Evolutionary conservation across 2,797 vertebrate species (phyloP), one percentile per base, ranked within the genome.

Genomic region (Otus scops): DNA sequence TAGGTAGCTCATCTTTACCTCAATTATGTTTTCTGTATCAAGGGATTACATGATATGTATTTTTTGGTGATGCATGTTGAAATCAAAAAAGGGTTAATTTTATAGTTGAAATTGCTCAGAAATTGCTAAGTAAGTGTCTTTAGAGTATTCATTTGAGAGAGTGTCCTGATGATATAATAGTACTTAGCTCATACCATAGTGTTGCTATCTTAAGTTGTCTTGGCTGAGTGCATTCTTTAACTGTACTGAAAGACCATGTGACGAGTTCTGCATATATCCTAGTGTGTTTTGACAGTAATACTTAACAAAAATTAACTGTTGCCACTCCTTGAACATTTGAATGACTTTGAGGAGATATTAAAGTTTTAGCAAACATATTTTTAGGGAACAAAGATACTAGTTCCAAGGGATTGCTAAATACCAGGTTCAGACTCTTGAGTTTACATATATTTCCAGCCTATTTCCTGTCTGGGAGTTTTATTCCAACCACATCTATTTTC

Each of bases 401-500:
- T 85, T 90, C 36, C 36, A 74, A 92, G 67, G 38, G 63, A 67
- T 39, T 93, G 50, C 53, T 86, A 77, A 86, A 69, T 67, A 67
- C 8, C 8, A 39, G 50, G 17, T 59, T 82, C 54, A 76, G 2
- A 67, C 70, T 86, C 57, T 39, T n/a, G 51, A 76, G 38, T 77
- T 91, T 76, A 76, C 28, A 8, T n/a, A 13, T 47, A 69, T 79
- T 94, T 82, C 19, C 83, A 87, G 34, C 27, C 68, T 64, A 17
- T 84, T 94, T 88, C 61, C 65, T 88, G 59, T 64, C 70, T 64
- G 45, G 32, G 36, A 79, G 34, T 48, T 96, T 90, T 87, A 81
- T 89, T 90, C 80, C 53, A 87, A 39, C 43, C 79, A 38, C 80
- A 90, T 91, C n/a, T 9, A 77, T 89, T 91, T 93, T 94, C 68